A percentile compares a stretch with the other conserved stretches of the same genome.
These are phyloP conservation scores for Hemiscyllium ocellatum DNA, from an alignment of 2,113 vertebrate species.

Conservation along the genomic window DNA sequence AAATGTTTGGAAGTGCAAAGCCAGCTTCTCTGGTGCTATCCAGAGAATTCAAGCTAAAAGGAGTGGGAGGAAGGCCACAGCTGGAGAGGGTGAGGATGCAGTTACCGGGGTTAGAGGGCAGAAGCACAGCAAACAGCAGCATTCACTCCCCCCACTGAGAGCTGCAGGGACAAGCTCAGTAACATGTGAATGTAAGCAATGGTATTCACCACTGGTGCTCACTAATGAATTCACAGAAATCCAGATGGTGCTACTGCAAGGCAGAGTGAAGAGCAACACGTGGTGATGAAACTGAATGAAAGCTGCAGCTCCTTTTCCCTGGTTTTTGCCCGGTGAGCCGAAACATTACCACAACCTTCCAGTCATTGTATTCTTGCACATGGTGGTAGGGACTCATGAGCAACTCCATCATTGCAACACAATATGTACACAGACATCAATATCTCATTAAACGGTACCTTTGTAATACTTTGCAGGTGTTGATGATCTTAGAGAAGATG, in stretches of 20 bases:
- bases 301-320: background rate
- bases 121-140: background rate
- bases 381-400: too few species aligned
- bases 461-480: too few species aligned
- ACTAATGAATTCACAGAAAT: background rate
- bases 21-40: background rate
- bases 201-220: background rate
- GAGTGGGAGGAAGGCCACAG: background rate
- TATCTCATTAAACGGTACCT: too few species aligned
- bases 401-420: too few species aligned
- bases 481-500: too few species aligned
- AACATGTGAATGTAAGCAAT: background rate
- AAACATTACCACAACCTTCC: too few species aligned
- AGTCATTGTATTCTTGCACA: too few species aligned
- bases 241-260: background rate
- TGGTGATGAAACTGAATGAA: background rate
- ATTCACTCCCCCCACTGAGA: too few species aligned
- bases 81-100: background rate
- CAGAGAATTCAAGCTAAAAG: background rate
- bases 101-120: background rate
- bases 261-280: background rate
- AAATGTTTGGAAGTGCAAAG: background rate
- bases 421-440: too few species aligned
- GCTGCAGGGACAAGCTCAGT: background rate
- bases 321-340: too few species aligned